Evolutionary conservation across 2,113 vertebrate species (phyloP).

Genomic region (Elgaria multicarinata): DNA sequence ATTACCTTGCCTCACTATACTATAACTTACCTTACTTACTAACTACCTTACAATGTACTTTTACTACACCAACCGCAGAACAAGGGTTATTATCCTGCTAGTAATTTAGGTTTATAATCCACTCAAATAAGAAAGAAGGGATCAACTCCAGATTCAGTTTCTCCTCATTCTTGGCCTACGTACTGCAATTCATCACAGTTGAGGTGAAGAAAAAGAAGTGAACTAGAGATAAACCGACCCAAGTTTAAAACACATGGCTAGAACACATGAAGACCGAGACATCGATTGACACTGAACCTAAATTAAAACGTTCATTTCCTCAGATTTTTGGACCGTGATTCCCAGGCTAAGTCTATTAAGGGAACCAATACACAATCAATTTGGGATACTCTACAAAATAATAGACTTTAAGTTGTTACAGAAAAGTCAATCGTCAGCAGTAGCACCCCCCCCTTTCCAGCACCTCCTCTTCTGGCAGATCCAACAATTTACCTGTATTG

Average conservation of each 20-base stretch:
- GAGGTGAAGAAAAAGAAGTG: neutral
- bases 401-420: neutral
- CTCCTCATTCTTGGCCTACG: neutral
- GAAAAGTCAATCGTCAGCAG: conserved; percentile 34
- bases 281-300: neutral
- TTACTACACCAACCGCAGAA: neutral
- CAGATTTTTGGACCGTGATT: conserved; percentile 25
- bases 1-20: neutral
- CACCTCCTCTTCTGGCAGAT: neutral
- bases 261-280: neutral
- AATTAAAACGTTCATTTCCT: conserved; percentile 27
- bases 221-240: neutral
- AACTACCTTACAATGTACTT: neutral
- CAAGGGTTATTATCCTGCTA: neutral
- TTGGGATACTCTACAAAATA: conserved; percentile 36
- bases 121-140: neutral
- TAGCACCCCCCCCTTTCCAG: conserved; percentile 2
- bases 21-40: neutral
- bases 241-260: neutral
- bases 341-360: conserved; percentile 37
- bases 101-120: neutral
- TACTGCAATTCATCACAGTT: neutral
- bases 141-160: neutral
- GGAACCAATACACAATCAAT: conserved; percentile 40
- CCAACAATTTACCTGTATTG: conserved; percentile 37